These are phyloP conservation scores for Mimas tiliae DNA, from an alignment of 2,888 invertebrate genomes.

Conservation along the genomic window DNA sequence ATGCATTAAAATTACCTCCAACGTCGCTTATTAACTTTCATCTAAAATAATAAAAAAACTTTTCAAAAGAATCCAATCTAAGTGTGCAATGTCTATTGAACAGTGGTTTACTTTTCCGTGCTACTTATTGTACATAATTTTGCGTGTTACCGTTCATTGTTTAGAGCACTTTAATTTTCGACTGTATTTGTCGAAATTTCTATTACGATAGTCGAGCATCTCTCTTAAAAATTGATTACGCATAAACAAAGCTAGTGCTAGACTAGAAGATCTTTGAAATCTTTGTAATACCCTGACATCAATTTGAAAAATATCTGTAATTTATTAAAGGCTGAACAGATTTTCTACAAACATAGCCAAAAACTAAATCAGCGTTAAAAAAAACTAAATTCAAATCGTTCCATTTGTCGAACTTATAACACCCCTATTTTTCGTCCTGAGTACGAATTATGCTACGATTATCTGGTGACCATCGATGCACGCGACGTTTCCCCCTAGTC, in stretches of 20 bases:
- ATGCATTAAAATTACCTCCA: constrained; percentile 22
- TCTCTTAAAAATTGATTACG: neutral
- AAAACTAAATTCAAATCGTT: too few relatives aligned
- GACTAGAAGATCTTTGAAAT: too few relatives aligned
- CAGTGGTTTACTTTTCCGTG: constrained; percentile 40
- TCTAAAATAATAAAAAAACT: neutral
- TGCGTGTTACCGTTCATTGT: constrained; percentile 51
- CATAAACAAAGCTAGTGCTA: neutral
- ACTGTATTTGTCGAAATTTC: constrained; percentile 43
- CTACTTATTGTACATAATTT: constrained; percentile 68
- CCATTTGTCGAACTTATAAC: too few relatives aligned
- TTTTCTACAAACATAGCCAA: too few relatives aligned
- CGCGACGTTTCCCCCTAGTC: too few relatives aligned
- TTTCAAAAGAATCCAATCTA: constrained; percentile 35
- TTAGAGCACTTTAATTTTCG: constrained; percentile 68
- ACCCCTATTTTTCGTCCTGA: too few relatives aligned
- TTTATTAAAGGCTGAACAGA: too few relatives aligned
- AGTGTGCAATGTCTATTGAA: constrained; percentile 42
- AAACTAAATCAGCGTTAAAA: too few relatives aligned
- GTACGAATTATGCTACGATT: too few relatives aligned
- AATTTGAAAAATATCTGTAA: too few relatives aligned
- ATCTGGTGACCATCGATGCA: too few relatives aligned
- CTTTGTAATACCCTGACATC: too few relatives aligned
- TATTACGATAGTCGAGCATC: neutral
- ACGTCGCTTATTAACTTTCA: constrained; percentile 26